phyloP scores from a whole-genome alignment of 2,113 vertebrate genomes.

The Hippolais icterina region DNA sequence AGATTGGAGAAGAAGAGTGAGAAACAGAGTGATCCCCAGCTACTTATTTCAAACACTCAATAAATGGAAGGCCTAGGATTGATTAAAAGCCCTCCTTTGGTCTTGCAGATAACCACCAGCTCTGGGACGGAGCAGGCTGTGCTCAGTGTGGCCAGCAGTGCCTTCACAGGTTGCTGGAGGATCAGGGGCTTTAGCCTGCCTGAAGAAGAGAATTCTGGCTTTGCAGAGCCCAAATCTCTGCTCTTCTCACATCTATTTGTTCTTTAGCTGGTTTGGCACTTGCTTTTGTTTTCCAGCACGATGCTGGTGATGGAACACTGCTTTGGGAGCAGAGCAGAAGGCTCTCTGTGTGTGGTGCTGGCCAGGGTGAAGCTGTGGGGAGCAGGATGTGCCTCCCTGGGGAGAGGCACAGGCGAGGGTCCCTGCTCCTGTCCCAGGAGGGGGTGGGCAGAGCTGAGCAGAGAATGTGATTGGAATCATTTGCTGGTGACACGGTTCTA shows the following conservation, averaged over 20 bases:
- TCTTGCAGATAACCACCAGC: neutral
- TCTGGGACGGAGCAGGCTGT: neutral
- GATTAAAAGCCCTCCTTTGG: neutral
- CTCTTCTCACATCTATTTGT: neutral
- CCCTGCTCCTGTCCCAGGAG: neutral
- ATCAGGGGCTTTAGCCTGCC: neutral
- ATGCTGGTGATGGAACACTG: neutral
- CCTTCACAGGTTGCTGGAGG: neutral
- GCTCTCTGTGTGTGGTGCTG: neutral
- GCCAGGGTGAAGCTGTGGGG: neutral
- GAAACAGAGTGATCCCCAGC: neutral
- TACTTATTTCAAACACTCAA: neutral
- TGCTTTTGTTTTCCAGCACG: neutral
- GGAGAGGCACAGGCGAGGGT: accelerated
- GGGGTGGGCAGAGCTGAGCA: neutral
- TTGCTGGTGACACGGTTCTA: neutral
- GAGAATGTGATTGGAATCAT: neutral
- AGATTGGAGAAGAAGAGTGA: neutral
- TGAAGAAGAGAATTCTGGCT: neutral
- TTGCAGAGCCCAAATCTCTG: neutral
- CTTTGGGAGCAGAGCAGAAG: neutral
- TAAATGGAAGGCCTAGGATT: neutral
- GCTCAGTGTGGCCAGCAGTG: neutral
- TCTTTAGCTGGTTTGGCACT: neutral
- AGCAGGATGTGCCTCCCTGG: neutral